phyloP scores from a whole-genome alignment of 2,113 vertebrate species.

The Psettodes erumei region DNA sequence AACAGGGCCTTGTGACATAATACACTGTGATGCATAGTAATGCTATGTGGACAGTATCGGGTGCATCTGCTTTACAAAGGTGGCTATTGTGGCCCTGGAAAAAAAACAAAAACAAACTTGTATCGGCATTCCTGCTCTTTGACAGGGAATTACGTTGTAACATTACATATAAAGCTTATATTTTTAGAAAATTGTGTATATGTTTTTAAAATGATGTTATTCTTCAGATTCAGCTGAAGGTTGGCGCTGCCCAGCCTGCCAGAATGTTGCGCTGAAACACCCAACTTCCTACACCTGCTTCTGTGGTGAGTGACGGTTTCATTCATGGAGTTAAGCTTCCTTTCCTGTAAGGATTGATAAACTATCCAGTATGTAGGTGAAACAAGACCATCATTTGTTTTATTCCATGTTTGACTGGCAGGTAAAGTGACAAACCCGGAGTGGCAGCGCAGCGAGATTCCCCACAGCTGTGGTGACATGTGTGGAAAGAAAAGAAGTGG shows the following conservation, averaged over 20 bases:
- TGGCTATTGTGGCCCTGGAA: background rate
- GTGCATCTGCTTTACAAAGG: background rate
- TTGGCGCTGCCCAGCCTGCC: constrained; percentile 98
- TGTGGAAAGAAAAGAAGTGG: constrained; percentile 94
- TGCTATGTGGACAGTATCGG: constrained; percentile 14
- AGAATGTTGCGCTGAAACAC: constrained; percentile 90
- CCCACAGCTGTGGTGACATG: constrained; percentile 98
- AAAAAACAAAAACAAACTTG: constrained; percentile 3
- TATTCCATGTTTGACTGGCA: constrained; percentile 61
- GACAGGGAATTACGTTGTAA: background rate
- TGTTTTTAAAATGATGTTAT: background rate
- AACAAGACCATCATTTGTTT: background rate
- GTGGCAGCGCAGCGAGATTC: constrained; percentile 97
- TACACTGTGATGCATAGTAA: background rate
- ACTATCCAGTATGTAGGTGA: background rate
- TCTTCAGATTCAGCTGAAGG: constrained; percentile 89
- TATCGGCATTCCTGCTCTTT: constrained; percentile 31
- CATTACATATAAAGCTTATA: background rate
- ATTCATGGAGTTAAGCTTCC: background rate
- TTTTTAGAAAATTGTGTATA: background rate
- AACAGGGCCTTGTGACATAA: background rate
- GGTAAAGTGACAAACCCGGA: constrained; percentile 96
- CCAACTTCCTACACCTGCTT: constrained; percentile 93
- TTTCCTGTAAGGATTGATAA: background rate
- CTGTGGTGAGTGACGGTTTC: constrained; percentile 87